Percentiles rank a stretch among this genome's conserved stretches.
phyloP scores from a whole-genome alignment of 2,797 vertebrate species.

The Fratercula arctica region DNA sequence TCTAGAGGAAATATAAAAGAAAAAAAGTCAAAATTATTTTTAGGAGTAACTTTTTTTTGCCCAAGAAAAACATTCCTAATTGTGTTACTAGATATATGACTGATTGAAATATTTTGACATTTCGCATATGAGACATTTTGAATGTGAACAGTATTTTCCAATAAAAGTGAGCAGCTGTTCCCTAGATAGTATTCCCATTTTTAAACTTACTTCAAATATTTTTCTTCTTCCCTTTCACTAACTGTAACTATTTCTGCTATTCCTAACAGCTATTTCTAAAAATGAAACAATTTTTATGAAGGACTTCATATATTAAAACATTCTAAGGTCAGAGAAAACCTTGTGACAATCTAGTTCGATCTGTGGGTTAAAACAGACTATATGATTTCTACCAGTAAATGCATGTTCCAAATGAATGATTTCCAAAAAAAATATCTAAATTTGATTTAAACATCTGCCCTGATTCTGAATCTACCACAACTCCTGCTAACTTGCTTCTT shows the following conservation, averaged over 20 bases:
- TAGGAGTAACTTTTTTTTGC: background rate
- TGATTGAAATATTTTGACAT: slow-evolving; percentile 11
- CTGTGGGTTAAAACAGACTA: background rate
- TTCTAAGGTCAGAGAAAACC: background rate
- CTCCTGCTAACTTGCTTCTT: background rate
- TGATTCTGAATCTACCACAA: background rate
- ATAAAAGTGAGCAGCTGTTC: background rate
- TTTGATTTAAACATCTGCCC: background rate
- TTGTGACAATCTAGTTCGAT: background rate
- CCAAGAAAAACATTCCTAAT: background rate
- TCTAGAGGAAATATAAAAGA: background rate
- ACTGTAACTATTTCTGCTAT: background rate
- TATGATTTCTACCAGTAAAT: background rate
- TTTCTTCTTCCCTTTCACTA: background rate
- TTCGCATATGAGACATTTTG: background rate
- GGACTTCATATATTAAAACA: background rate
- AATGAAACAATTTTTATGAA: background rate
- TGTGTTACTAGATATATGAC: background rate
- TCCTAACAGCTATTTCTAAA: background rate
- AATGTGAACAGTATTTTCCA: background rate
- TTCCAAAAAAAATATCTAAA: background rate
- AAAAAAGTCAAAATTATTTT: background rate
- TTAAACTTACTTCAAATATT: background rate
- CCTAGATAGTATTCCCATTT: background rate
- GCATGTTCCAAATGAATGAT: background rate